These are phyloP conservation scores for Nasonovia ribisnigri DNA, from an alignment of 2,888 invertebrate species.

Conservation along the genomic window DNA sequence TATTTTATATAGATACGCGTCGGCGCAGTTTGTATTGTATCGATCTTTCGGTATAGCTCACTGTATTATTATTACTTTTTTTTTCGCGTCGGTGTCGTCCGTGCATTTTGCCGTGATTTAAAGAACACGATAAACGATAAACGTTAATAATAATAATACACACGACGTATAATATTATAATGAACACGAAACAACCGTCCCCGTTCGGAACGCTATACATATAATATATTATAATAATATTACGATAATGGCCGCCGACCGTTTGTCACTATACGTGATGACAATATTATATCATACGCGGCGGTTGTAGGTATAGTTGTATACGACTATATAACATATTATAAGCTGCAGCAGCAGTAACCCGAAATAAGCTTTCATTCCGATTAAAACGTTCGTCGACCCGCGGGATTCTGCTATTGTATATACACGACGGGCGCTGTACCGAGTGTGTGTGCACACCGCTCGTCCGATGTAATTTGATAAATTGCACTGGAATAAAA, in stretches of 20 bases:
- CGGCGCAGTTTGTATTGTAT: too few relatives aligned
- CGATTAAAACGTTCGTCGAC: constrained; percentile 51
- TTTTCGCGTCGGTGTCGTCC: too few relatives aligned
- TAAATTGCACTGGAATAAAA: constrained; percentile 49
- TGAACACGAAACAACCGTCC: background rate
- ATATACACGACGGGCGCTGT: background rate
- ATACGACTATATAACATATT: too few relatives aligned
- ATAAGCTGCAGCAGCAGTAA: background rate
- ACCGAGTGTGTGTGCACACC: background rate
- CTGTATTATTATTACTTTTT: too few relatives aligned
- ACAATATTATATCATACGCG: background rate
- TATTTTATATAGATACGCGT: too few relatives aligned
- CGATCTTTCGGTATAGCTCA: too few relatives aligned
- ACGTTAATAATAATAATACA: too few relatives aligned
- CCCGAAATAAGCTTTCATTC: constrained; percentile 58
- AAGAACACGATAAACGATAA: too few relatives aligned
- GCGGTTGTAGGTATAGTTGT: background rate
- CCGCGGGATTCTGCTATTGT: constrained; percentile 40
- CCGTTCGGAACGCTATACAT: background rate
- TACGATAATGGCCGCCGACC: background rate
- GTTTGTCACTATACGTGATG: background rate
- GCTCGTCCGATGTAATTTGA: constrained; percentile 57
- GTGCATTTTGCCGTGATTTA: too few relatives aligned
- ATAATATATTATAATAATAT: too few relatives aligned
- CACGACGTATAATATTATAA: too few relatives aligned